Percentiles rank a stretch among this genome's conserved stretches.
Evolutionary conservation across 2,113 vertebrate species (phyloP).

Genomic region (Cyanoderma ruficeps): DNA sequence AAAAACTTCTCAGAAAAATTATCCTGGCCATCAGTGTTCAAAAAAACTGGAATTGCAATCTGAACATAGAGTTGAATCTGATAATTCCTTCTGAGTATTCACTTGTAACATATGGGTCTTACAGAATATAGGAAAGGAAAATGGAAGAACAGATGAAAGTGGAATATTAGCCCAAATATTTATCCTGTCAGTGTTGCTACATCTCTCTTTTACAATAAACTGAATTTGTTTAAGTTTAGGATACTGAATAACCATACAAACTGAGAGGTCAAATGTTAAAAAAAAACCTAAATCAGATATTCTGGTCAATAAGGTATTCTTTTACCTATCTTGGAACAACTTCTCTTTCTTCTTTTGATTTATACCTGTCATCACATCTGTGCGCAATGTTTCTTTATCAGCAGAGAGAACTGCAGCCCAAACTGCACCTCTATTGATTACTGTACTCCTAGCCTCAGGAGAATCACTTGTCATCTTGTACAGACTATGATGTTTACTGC

Average conservation of each 20-base stretch:
- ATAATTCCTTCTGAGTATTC: not conserved
- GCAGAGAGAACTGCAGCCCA: not conserved
- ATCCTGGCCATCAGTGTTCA: not conserved
- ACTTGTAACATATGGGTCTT: not conserved
- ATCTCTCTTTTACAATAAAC: not conserved
- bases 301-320: not conserved
- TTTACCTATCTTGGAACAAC: slow-evolving; percentile 15
- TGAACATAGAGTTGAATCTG: not conserved
- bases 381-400: slow-evolving; percentile 34
- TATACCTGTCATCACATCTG: slow-evolving; percentile 28
- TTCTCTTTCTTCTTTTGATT: slow-evolving; percentile 59
- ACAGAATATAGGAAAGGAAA: not conserved
- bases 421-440: slow-evolving; percentile 53
- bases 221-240: not conserved
- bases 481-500: slow-evolving; percentile 63
- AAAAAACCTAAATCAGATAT: not conserved
- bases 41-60: not conserved
- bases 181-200: not conserved
- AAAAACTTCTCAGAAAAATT: not conserved
- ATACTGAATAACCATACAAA: not conserved
- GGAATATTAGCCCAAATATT: not conserved
- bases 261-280: not conserved
- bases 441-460: slow-evolving; percentile 52
- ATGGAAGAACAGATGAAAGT: not conserved
- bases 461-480: slow-evolving; percentile 70